Base-by-base conservation (phyloP, 2,888 invertebrate genomes). In the Balanococcus diminutus region DNA sequence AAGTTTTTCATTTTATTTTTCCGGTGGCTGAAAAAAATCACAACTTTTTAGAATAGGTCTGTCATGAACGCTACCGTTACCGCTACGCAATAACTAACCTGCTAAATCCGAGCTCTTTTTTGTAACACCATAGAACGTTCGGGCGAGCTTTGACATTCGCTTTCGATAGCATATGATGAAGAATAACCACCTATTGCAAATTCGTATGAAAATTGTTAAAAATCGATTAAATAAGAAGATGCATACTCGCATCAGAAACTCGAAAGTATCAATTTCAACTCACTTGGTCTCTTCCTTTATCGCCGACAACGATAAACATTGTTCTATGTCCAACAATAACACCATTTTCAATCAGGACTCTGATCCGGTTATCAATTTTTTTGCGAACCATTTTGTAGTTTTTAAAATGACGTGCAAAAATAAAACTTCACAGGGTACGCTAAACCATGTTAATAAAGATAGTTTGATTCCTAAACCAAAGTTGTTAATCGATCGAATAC, bases 41-140 rank as follows among this genome's bases (percentile, higher is more conserved):
- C 81, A 31, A 56, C 16, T 39, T 11, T 72, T 25, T 39, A 46
- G n/a, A 28, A 32, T 9, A 4, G 4, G 9, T 14, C 2, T 79
- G 1, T 31, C 22, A 32, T 32, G 19, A 22, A 36, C 36, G n/a
- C n/a, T n/a, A n/a, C 14, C 11, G 42, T 51, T 5, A 51, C 19
- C 16, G n/a, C 0, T 39, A 39, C 14, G 39, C 14, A 79, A 51
- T 82, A 82, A 90, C 90, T 90, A 90, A 94, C 95, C 95, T 95
- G 91, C 95, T 95, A 88, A 96, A 96, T 32, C 96, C 96, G 88
- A 97, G 93, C 89, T 97, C 96, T 93, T 98, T 92, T 89, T 99
- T 99, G 90, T 99, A 99, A 90, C 99, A 99, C 99, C 99, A 99
- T 11, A 99, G 91, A 0, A 99, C 97, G 72, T 95, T 95, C 0